Percentiles rank a stretch among this genome's conserved stretches.
Conservation (phyloP, 2,113 vertebrate genomes). For the Oncorhynchus keta region DNA sequence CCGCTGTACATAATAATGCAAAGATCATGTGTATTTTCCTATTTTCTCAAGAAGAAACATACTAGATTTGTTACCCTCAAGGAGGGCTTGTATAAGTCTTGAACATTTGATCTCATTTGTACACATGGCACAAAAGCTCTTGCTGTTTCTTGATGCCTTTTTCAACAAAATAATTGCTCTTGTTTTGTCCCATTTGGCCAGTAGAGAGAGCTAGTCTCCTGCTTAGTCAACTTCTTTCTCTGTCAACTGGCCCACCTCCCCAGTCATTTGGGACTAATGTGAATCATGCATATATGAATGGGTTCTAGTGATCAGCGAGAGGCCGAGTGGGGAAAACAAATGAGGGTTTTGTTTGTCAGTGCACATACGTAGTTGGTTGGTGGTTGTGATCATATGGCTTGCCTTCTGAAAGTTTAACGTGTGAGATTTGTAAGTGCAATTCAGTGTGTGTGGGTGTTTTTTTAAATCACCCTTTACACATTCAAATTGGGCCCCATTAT, state of each 20-base stretch:
- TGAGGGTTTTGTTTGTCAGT: background rate
- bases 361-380: too few species aligned
- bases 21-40: conserved; percentile 10
- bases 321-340: background rate
- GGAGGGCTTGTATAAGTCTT: too few species aligned
- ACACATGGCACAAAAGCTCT: too few species aligned
- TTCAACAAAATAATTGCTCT: too few species aligned
- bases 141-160: too few species aligned
- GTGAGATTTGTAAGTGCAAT: background rate
- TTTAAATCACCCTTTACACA: background rate
- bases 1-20: conserved; percentile 76
- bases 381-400: background rate
- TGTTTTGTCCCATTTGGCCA: too few species aligned
- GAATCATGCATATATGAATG: background rate
- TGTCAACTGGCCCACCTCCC: background rate
- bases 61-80: too few species aligned
- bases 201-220: background rate
- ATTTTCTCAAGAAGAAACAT: too few species aligned
- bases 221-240: background rate
- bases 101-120: background rate
- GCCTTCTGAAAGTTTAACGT: background rate
- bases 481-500: background rate
- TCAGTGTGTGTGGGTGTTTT: background rate
- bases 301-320: background rate
- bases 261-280: background rate